A percentile compares a stretch with the other conserved stretches of the same genome.
Evolutionary conservation across 2,888 invertebrate genomes (phyloP).

Genomic region (Brenthis hecate): DNA sequence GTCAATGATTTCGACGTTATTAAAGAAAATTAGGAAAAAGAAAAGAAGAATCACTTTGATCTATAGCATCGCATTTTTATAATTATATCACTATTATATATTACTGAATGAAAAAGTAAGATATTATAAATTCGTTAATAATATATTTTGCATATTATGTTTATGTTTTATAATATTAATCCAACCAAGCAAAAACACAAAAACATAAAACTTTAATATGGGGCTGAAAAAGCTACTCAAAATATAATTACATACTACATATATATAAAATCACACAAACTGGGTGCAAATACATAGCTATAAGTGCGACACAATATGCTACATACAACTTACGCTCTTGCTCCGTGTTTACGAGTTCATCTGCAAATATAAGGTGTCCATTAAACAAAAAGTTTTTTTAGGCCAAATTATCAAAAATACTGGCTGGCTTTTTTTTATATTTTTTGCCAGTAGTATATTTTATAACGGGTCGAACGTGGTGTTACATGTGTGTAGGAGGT

Average conservation of each 20-base stretch:
- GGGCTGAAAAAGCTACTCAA: background rate
- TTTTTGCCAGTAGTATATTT: background rate
- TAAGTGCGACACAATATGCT: conserved; percentile 23
- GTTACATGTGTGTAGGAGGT: no score
- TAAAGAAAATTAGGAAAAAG: no score
- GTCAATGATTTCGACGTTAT: no score
- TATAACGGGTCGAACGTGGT: no score
- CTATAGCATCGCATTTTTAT: no score
- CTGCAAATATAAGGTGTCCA: conserved; percentile 58
- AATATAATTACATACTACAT: conserved; percentile 11
- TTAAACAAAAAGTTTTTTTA: background rate
- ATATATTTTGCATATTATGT: no score
- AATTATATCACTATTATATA: no score
- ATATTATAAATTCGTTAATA: no score
- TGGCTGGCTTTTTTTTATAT: background rate
- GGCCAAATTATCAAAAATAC: no score
- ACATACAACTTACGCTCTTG: conserved; percentile 69
- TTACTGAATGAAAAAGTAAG: no score
- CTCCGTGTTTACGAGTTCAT: conserved; percentile 68
- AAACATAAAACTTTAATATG: background rate
- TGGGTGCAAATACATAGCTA: conserved; percentile 15
- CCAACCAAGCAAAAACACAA: conserved; percentile 2
- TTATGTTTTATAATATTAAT: no score
- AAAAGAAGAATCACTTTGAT: no score
- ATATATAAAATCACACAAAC: conserved; percentile 10